A percentile compares a stretch with the other conserved stretches of the same genome.
phyloP scores from a whole-genome alignment of 2,113 vertebrate species.

The Nipponia nippon region DNA sequence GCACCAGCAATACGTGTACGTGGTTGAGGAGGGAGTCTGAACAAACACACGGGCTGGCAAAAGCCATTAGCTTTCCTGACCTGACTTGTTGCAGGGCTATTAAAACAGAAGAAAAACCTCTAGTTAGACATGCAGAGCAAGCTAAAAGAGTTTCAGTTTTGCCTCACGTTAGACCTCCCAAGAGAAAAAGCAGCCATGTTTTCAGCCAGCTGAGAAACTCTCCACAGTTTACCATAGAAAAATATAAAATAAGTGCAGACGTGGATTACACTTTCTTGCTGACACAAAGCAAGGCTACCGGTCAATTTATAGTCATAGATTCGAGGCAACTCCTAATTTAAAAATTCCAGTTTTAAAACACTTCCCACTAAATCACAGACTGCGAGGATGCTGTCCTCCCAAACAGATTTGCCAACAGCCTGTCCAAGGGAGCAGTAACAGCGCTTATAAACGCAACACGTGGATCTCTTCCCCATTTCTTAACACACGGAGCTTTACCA shows the following conservation, averaged over 20 bases:
- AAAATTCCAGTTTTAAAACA: neutral
- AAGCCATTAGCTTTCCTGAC: neutral
- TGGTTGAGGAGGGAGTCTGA: neutral
- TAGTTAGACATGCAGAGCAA: neutral
- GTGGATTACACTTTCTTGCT: neutral
- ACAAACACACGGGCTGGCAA: accelerated
- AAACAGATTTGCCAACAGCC: neutral
- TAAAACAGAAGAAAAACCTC: neutral
- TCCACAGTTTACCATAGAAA: neutral
- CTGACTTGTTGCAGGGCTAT: neutral
- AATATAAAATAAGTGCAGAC: neutral
- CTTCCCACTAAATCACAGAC: neutral
- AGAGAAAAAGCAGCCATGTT: neutral
- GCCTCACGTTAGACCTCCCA: neutral
- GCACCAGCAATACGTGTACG: accelerated
- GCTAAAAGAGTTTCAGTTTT: neutral
- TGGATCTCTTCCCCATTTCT: neutral
- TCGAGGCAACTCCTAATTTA: neutral
- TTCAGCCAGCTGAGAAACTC: neutral
- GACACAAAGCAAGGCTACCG: neutral
- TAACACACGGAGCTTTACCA: accelerated
- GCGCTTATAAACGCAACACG: accelerated
- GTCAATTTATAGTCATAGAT: neutral
- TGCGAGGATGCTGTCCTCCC: neutral
- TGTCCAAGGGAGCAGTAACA: neutral